Evolutionary conservation across 2,113 vertebrate genomes (phyloP).

Genomic region (Lophotis ruficrista): DNA sequence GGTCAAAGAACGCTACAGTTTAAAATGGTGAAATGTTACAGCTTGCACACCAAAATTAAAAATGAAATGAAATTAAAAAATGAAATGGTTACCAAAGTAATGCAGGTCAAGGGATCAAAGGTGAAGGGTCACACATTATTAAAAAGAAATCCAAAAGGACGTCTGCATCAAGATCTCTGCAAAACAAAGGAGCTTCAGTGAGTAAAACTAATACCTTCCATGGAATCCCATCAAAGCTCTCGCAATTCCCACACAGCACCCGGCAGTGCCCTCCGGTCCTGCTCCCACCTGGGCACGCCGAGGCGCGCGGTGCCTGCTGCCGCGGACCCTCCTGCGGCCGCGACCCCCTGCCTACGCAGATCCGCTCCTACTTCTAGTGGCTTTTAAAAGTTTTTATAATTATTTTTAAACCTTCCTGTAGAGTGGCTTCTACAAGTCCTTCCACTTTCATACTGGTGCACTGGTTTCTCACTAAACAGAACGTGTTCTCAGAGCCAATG

Average conservation of each 20-base stretch:
- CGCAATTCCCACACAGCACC: not conserved
- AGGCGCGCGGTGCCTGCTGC: not conserved
- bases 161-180: constrained; percentile 94
- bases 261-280: not conserved
- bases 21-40: constrained; percentile 82
- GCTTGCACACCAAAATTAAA: constrained; percentile 84
- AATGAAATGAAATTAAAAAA: constrained; percentile 91
- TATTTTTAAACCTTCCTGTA: not conserved
- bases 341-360: not conserved
- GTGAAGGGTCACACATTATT: constrained; percentile 97
- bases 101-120: constrained; percentile 98
- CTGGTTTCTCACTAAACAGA: not conserved
- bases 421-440: not conserved
- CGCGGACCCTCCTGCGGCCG: not conserved
- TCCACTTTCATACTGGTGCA: not conserved
- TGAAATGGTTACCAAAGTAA: constrained; percentile 99
- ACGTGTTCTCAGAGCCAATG: rapidly evolving
- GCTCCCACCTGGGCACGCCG: not conserved
- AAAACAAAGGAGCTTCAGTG: constrained; percentile 97
- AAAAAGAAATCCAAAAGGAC: constrained; percentile 99
- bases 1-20: constrained; percentile 74
- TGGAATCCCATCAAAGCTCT: constrained; percentile 58
- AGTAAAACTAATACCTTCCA: constrained; percentile 76
- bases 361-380: too few species aligned
- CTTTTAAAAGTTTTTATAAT: too few species aligned